Conservation (phyloP, 64 coral and sea anemone genomes). For the Pocillopora verrucosa region DNA sequence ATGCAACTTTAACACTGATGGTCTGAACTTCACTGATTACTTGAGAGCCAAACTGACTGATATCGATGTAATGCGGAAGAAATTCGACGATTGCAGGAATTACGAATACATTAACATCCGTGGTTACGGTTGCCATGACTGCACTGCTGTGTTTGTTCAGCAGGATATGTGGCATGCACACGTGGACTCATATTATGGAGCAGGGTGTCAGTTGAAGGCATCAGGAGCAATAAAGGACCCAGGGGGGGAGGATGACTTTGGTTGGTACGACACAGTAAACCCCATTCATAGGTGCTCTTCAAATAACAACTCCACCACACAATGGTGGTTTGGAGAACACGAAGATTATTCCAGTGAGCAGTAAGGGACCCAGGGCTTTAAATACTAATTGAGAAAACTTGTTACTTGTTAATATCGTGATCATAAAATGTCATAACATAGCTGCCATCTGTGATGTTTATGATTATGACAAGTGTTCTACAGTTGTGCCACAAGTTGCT, state of each 20-base stretch:
- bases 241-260: conserved; percentile 50
- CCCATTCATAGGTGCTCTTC: conserved; percentile 37
- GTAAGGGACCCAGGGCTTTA: too few species aligned
- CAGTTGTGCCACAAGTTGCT: too few species aligned
- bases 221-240: neutral
- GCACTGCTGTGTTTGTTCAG: conserved; percentile 6
- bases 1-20: conserved; percentile 68
- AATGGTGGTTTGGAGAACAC: conserved; percentile 49
- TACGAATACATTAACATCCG: conserved; percentile 60
- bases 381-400: too few species aligned
- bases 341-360: neutral
- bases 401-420: too few species aligned
- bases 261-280: neutral
- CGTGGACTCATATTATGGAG: conserved; percentile 26
- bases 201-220: conserved; percentile 17
- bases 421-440: too few species aligned
- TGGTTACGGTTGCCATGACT: conserved; percentile 37
- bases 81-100: neutral
- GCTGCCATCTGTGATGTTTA: too few species aligned
- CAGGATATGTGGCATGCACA: neutral
- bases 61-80: conserved; percentile 23
- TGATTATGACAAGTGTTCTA: too few species aligned
- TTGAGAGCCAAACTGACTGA: conserved; percentile 32
- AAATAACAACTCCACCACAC: conserved; percentile 35
- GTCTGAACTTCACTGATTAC: conserved; percentile 55